Conservation (phyloP, 2,113 vertebrate species). For the Phrynosoma platyrhinos region DNA sequence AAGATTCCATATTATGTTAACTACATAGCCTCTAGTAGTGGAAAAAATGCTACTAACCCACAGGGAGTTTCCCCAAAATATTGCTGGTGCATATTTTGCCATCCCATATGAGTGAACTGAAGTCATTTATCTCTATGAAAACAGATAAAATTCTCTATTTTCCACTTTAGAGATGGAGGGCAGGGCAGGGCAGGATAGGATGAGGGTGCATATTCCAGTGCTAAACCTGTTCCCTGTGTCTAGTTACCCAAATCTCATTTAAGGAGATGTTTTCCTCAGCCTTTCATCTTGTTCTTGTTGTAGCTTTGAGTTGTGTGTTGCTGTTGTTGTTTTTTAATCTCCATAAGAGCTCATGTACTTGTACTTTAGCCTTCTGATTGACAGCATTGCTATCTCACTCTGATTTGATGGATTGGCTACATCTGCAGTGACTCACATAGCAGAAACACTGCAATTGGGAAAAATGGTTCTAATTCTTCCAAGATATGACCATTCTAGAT, state of each 20-base stretch:
- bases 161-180: not conserved
- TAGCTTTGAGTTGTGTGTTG: not conserved
- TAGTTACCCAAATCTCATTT: not conserved
- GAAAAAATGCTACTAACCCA: too few species aligned
- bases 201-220: not conserved
- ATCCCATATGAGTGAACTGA: not conserved
- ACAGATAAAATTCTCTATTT: not conserved
- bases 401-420: not conserved
- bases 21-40: too few species aligned
- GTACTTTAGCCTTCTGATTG: not conserved
- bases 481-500: not conserved
- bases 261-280: not conserved
- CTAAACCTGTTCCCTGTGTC: not conserved
- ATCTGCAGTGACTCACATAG: not conserved
- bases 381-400: not conserved
- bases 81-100: too few species aligned
- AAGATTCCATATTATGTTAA: too few species aligned
- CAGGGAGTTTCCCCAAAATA: too few species aligned
- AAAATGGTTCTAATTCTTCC: not conserved
- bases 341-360: not conserved
- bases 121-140: not conserved
- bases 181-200: too few species aligned
- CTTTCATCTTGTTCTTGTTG: too few species aligned
- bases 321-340: too few species aligned
- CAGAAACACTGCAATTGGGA: not conserved